Base-by-base conservation (phyloP, 2,113 vertebrate genomes). In the Esox niger region DNA sequence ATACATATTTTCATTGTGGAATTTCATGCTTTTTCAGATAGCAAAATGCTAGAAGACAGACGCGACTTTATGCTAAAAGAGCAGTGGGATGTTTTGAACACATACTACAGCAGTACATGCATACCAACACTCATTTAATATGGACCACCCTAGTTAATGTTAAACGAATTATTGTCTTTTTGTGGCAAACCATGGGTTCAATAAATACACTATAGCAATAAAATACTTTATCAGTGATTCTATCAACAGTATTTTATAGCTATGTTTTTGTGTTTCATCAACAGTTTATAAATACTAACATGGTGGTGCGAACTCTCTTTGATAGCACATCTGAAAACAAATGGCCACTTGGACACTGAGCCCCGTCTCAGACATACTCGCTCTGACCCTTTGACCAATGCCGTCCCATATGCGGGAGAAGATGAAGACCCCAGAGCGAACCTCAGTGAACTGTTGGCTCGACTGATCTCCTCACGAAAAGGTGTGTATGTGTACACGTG, bases 391-490 rank as follows among this genome's bases (percentile, higher is more conserved):
- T 88, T 93, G 23, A 77, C 91, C 78, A 91, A 88, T 78, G 21
- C 89, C 0, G 73, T 88, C 63, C 86, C 86, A 0, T 77, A 43
- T 43, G 17, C 77, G 58, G 62, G 80, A 3, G 92, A 86, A 0
- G 85, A 84, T 47, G 32, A 10, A 0, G 94, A 95, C 62, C 84
- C 91, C 35, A 87, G 92, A 26, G 90, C 92, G 54, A 94, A 91
- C 88, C 84, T 96, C 52, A 92, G 91, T 0, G 90, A 93, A 43
- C 83, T 97, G 81, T 84, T 99, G 79, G 92, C 95, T 68, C 94
- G 91, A 81, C 94, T 97, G 35, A 92, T 98, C 66, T 91, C 91
- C 55, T 88, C 90, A 73, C 92, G 92, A 70, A 98, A 94, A 96
- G 96, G 97, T 98, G 79, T 62, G 70, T 75, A 60, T 15, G 56